Percentiles rank a stretch among this genome's conserved stretches.
Evolutionary conservation across 1,140 invertebrate genomes (phyloP).

Genomic region (Cotesia vestalis): DNA sequence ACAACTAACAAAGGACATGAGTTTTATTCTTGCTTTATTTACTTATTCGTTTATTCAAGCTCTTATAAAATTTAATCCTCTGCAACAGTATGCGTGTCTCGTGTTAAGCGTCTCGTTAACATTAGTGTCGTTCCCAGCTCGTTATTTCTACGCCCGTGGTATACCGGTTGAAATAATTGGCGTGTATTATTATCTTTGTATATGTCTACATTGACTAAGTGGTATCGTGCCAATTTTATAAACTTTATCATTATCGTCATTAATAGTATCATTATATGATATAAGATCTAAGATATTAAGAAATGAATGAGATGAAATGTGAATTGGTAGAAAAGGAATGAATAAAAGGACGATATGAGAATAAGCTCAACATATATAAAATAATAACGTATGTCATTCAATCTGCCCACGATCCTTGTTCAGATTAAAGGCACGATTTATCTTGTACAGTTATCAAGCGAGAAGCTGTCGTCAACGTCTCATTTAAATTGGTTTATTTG

Average conservation of each 20-base stretch:
- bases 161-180: slow-evolving; percentile 46
- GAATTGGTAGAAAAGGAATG: not conserved
- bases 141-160: slow-evolving; percentile 35
- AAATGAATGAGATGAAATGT: not conserved
- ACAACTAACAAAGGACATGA: no score
- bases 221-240: slow-evolving; percentile 21
- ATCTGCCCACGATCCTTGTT: slow-evolving; percentile 27
- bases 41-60: no score
- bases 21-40: no score
- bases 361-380: not conserved
- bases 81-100: slow-evolving; percentile 1
- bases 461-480: slow-evolving; percentile 34
- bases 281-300: not conserved
- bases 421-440: slow-evolving; percentile 16
- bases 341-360: slow-evolving; percentile 15
- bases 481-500: not conserved
- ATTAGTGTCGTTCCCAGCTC: slow-evolving; percentile 47
- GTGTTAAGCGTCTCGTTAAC: slow-evolving; percentile 47
- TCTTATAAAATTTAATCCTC: no score
- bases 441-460: not conserved
- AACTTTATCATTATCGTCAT: not conserved
- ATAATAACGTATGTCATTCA: not conserved
- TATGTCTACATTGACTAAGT: slow-evolving; percentile 13
- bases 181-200: slow-evolving; percentile 28
- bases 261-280: not conserved